Evolutionary conservation across 2,888 invertebrate genomes (phyloP).

Genomic region (Ceramica pisi): DNA sequence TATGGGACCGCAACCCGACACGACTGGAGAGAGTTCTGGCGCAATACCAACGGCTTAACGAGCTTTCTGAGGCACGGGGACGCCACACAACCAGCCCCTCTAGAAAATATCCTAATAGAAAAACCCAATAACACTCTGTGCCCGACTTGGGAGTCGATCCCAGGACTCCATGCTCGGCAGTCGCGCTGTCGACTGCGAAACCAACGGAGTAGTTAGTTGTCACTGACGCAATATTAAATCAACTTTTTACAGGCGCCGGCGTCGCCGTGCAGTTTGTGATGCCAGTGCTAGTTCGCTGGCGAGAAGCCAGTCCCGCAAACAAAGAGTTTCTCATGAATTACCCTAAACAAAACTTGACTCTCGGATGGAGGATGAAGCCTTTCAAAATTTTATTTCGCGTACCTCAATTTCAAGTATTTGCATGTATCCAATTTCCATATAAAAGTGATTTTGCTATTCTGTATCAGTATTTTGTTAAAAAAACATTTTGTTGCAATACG

Average conservation of each 20-base stretch:
- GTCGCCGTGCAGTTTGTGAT: constrained; percentile 41
- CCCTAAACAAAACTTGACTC: constrained; percentile 30
- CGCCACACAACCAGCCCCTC: too few relatives aligned
- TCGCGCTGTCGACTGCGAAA: too few relatives aligned
- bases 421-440: constrained; percentile 17
- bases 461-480: constrained; percentile 14
- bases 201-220: constrained; percentile 39
- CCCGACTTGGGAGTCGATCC: too few relatives aligned
- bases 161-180: too few relatives aligned
- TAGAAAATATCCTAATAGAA: too few relatives aligned
- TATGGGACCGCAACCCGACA: too few relatives aligned
- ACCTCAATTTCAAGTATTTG: constrained; percentile 21
- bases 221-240: constrained; percentile 61
- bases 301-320: constrained; percentile 38
- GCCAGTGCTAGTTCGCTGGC: constrained; percentile 37
- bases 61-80: too few relatives aligned
- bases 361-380: background rate
- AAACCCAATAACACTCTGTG: too few relatives aligned
- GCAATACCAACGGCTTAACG: too few relatives aligned
- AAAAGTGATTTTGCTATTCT: constrained; percentile 14
- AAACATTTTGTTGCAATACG: constrained; percentile 3
- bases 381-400: constrained; percentile 23
- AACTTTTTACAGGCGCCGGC: constrained; percentile 46
- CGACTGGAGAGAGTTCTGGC: too few relatives aligned
- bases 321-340: constrained; percentile 36